Evolutionary conservation across 2,888 invertebrate species (phyloP).

Genomic region (Agrilus mali): DNA sequence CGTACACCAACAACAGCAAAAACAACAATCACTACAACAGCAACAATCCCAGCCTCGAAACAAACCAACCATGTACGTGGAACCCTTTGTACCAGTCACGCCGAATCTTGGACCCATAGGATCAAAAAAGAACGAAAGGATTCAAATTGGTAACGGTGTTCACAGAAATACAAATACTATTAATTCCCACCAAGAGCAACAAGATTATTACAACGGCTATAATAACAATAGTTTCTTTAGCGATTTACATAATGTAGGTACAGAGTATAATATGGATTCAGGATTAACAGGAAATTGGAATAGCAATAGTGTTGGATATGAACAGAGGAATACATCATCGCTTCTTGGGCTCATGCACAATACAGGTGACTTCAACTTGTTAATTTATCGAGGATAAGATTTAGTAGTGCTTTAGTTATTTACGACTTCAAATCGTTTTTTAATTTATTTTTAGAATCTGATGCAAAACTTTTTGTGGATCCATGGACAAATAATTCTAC

Average conservation of each 20-base stretch:
- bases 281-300: conserved; percentile 13
- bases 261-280: conserved; percentile 20
- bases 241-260: conserved; percentile 19
- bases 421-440: background rate
- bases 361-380: too few species aligned
- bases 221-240: conserved; percentile 22
- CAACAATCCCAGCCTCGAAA: conserved; percentile 10
- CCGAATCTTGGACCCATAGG: conserved; percentile 37
- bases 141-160: conserved; percentile 13
- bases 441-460: conserved; percentile 4
- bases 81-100: conserved; percentile 27
- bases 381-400: too few species aligned
- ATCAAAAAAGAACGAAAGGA: conserved; percentile 25
- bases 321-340: conserved; percentile 6
- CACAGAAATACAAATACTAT: background rate
- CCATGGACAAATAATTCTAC: conserved; percentile 19
- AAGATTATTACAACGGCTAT: background rate
- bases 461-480: conserved; percentile 14
- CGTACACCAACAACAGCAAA: conserved; percentile 12
- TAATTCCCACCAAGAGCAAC: conserved; percentile 7
- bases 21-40: conserved; percentile 3
- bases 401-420: background rate
- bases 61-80: conserved; percentile 31
- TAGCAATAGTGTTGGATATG: background rate
- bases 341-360: conserved; percentile 15